Conservation (phyloP, 2,888 invertebrate species). For the Megalurothrips usitatus region DNA sequence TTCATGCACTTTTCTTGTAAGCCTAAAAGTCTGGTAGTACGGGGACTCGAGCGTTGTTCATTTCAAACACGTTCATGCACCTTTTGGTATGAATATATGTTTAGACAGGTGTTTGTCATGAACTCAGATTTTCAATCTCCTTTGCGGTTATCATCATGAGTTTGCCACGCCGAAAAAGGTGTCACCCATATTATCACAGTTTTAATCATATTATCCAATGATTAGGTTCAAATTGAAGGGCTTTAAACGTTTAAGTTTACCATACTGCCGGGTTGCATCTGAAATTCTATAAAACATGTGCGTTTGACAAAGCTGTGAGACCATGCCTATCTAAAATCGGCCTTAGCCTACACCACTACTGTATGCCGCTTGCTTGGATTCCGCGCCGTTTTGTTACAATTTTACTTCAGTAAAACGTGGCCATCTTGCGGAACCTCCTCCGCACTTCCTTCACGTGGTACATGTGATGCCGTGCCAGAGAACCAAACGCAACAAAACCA, state of each 20-base stretch:
- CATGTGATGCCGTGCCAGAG: constrained; percentile 19
- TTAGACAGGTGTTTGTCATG: neutral
- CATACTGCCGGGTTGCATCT: neutral
- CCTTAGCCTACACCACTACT: constrained; percentile 16
- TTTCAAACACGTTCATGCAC: too few relatives aligned
- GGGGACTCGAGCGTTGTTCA: too few relatives aligned
- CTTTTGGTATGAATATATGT: neutral
- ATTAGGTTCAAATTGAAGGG: too few relatives aligned
- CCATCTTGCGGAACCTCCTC: too few relatives aligned
- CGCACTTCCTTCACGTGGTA: neutral
- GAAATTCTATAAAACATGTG: constrained; percentile 14
- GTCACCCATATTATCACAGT: too few relatives aligned
- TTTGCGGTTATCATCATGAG: too few relatives aligned
- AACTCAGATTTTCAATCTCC: too few relatives aligned
- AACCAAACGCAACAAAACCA: constrained; percentile 24
- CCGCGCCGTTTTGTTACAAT: neutral
- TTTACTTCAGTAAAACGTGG: neutral
- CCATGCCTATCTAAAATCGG: constrained; percentile 15
- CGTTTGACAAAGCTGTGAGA: constrained; percentile 22
- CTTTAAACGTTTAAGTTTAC: neutral
- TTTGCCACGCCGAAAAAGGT: too few relatives aligned
- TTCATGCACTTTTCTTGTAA: neutral
- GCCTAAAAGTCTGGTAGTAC: too few relatives aligned
- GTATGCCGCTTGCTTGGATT: neutral
- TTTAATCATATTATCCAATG: too few relatives aligned